phyloP scores from a whole-genome alignment of 2,888 invertebrate species.

The Hetaerina titia region DNA sequence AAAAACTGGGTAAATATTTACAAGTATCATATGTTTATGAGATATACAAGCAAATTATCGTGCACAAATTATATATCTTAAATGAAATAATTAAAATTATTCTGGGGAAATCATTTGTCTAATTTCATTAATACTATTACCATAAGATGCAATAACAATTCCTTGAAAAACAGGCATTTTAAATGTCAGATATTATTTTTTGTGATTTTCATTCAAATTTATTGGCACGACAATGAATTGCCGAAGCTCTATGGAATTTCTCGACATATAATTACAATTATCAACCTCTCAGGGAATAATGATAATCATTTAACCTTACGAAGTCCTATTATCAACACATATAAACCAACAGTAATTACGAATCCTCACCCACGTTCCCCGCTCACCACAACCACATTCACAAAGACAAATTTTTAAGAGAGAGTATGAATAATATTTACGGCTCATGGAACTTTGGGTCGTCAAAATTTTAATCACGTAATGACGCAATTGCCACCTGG shows the following conservation, averaged over 20 bases:
- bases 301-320: not conserved
- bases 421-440: not conserved
- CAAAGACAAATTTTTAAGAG: not conserved
- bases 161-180: too few species aligned
- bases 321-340: not conserved
- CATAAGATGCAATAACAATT: too few species aligned
- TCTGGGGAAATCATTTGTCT: too few species aligned
- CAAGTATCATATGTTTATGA: too few species aligned
- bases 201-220: not conserved
- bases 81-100: too few species aligned
- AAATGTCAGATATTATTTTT: not conserved
- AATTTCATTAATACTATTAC: too few species aligned
- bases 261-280: not conserved
- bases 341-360: not conserved
- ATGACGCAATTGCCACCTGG: not conserved
- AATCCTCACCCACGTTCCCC: not conserved
- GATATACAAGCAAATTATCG: too few species aligned
- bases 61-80: too few species aligned
- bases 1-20: too few species aligned
- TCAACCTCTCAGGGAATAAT: not conserved
- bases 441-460: not conserved
- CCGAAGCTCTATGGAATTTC: not conserved
- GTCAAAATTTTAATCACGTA: constrained; percentile 58
- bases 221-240: not conserved
- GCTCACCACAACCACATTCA: not conserved